Evolutionary conservation across 2,797 vertebrate genomes (phyloP), one percentile per base, ranked within the genome.

Genomic region (Scolopax rusticola): DNA sequence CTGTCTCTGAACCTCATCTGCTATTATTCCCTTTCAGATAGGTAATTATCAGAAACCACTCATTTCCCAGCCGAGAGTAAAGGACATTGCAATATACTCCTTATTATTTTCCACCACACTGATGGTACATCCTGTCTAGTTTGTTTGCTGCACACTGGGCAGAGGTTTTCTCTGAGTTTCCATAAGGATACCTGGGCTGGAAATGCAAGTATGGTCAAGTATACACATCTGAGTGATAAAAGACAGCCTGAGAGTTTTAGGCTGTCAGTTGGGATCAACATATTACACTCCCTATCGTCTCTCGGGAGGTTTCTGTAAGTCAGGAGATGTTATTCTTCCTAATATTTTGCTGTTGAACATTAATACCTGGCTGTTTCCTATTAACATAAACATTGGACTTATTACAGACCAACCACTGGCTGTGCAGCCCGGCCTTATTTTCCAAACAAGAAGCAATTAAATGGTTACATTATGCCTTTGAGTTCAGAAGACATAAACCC

Each of bases 401-500:
- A 60, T 8, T 74, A 60, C 64, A 93, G 43, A 48, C 75, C 75
- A 79, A 54, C 12, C 28, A 36, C 61, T 77, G 45, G 27, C 65
- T 68, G 13, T 56, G 32, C 21, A 83, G 30, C 21, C 12, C 28
- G 50, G 54, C 57, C 90, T 75, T 81, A 33, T 88, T 95, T 92
- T 90, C 82, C 84, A 76, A 89, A 73, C 30, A 61, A 20, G 74
- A 93, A 84, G 59, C n/a, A 63, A 76, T 86, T 69, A 48, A 96
- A 79, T 28, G 63, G 15, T 90, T 95, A 60, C 28, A 47, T 82
- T 84, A 60, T 60, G 45, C 54, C 38, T 81, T 89, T 73, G 43
- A 71, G 33, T 80, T 94, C 32, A 90, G 87, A 61, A 84, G 83
- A 93, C 23, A 48, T 78, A 70, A 75, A 54, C 23, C 78, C 70